These are phyloP conservation scores for Maccullochella peelii DNA, from an alignment of 2,113 vertebrate genomes.

Conservation along the genomic window DNA sequence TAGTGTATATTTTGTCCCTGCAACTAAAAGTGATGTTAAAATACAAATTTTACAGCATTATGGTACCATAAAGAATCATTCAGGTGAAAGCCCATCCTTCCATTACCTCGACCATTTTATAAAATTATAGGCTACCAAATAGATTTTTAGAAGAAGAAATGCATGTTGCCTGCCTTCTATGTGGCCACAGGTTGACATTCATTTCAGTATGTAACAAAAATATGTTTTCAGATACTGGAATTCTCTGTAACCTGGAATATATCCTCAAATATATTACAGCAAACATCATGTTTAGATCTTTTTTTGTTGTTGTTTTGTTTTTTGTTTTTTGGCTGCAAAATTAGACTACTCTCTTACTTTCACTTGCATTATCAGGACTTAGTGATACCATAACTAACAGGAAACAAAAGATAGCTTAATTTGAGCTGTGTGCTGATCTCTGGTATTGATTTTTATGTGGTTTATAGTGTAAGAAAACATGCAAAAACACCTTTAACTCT, in stretches of 20 bases:
- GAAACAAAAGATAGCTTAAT: neutral
- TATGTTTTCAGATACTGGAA: neutral
- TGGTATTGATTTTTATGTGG: neutral
- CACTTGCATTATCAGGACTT: neutral
- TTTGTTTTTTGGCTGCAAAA: no score
- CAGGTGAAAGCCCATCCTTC: neutral
- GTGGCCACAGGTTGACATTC: neutral
- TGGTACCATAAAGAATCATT: neutral
- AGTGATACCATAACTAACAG: neutral
- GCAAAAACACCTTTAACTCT: neutral
- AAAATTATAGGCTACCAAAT: neutral
- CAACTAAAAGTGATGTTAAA: neutral
- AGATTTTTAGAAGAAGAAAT: neutral
- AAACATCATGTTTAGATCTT: neutral
- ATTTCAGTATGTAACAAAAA: neutral
- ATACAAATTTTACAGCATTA: neutral
- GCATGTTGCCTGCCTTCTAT: neutral
- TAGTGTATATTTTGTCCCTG: neutral
- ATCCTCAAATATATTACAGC: neutral
- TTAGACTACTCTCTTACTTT: neutral
- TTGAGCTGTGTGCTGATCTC: neutral
- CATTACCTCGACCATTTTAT: neutral
- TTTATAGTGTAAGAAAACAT: neutral
- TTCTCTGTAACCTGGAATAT: neutral
- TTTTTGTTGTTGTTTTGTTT: no score